Percentiles rank a stretch among this genome's conserved stretches.
phyloP scores from a whole-genome alignment of 1,140 invertebrate species.

The Atta cephalotes region DNA sequence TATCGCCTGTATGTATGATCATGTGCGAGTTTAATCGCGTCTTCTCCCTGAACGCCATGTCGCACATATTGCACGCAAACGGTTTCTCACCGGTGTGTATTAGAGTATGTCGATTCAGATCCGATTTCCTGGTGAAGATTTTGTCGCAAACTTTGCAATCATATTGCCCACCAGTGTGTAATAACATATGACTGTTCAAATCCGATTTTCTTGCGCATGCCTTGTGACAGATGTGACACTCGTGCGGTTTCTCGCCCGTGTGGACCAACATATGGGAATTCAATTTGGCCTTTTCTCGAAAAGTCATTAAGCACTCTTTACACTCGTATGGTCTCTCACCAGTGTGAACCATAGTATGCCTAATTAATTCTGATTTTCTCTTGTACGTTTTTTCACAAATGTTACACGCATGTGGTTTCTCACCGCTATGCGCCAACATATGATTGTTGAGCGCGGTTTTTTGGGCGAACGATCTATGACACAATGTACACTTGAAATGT shows the following conservation, averaged over 20 bases:
- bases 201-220: constrained; percentile 84
- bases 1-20: constrained; percentile 86
- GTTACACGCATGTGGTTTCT: constrained; percentile 87
- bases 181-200: constrained; percentile 84
- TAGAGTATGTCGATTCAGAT: constrained; percentile 89
- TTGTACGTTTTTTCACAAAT: constrained; percentile 86
- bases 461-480: constrained; percentile 81
- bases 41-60: constrained; percentile 87
- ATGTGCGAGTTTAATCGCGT: constrained; percentile 84
- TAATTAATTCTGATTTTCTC: constrained; percentile 86
- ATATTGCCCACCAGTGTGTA: constrained; percentile 87
- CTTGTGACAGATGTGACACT: constrained; percentile 88
- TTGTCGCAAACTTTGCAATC: constrained; percentile 91
- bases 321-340: constrained; percentile 87
- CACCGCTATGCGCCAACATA: constrained; percentile 84
- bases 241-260: constrained; percentile 89
- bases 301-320: constrained; percentile 87
- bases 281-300: constrained; percentile 87
- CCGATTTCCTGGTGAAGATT: constrained; percentile 90
- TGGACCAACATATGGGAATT: constrained; percentile 91
- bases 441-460: constrained; percentile 83
- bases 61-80: constrained; percentile 89
- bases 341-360: constrained; percentile 86
- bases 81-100: constrained; percentile 91
- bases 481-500: constrained; percentile 90